These are phyloP conservation scores for Myiothlypis coronata DNA, from an alignment of 2,797 vertebrate species.

Conservation along the genomic window DNA sequence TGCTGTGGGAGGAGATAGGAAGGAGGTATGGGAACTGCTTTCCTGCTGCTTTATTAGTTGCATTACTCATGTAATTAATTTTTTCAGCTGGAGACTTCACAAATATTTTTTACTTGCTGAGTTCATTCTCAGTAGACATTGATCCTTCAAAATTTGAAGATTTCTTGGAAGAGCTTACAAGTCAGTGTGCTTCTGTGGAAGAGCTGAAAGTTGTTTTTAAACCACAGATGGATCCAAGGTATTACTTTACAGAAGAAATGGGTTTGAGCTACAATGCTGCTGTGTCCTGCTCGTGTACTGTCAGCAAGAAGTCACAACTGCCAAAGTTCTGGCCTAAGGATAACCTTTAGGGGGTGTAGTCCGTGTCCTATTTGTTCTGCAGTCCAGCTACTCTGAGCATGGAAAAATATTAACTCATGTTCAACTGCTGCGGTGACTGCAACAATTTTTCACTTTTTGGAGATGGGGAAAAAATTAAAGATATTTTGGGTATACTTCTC, in stretches of 20 bases:
- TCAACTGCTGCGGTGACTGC: neutral
- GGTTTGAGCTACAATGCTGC: neutral
- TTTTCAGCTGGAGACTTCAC: constrained; percentile 91
- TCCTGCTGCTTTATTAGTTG: neutral
- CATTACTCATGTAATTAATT: neutral
- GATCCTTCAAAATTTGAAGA: constrained; percentile 61
- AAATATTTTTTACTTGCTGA: constrained; percentile 88
- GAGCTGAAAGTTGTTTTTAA: constrained; percentile 87
- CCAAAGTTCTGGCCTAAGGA: neutral
- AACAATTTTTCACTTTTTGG: neutral
- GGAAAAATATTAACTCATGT: neutral
- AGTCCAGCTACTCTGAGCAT: neutral
- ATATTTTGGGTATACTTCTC: neutral
- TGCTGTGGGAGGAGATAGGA: neutral
- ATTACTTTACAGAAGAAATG: neutral
- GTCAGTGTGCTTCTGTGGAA: constrained; percentile 89
- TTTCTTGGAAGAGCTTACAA: constrained; percentile 72
- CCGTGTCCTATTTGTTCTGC: neutral
- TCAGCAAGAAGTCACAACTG: neutral
- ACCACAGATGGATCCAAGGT: constrained; percentile 94
- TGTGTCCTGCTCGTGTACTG: neutral
- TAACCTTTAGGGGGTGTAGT: neutral
- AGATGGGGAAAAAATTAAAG: neutral
- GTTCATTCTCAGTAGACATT: constrained; percentile 73
- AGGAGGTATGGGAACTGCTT: neutral